A percentile compares a stretch with the other conserved stretches of the same genome.
Evolutionary conservation across 2,113 vertebrate species (phyloP).

Genomic region (Bungarus multicinctus): DNA sequence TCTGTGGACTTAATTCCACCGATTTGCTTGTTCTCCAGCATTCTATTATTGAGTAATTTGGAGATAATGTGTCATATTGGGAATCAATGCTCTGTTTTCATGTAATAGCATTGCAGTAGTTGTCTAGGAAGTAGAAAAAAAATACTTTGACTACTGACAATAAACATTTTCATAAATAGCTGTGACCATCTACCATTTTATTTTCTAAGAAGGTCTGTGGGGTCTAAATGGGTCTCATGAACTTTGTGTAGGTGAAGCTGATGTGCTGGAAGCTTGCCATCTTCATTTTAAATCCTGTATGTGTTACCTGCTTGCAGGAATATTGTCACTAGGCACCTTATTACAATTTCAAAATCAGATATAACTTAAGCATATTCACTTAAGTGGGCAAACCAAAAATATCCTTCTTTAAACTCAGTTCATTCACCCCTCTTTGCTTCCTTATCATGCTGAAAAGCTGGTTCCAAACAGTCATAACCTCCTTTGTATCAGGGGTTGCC

Average conservation of each 20-base stretch:
- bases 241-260: not conserved
- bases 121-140: not conserved
- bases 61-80: not conserved
- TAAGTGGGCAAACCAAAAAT: not conserved
- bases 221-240: not conserved
- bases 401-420: not conserved
- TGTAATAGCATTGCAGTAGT: not conserved
- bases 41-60: constrained; percentile 19
- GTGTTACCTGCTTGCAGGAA: not conserved
- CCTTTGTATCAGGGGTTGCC: too few species aligned
- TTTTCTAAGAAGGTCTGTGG: not conserved
- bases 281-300: not conserved
- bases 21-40: constrained; percentile 3
- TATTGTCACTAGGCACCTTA: not conserved
- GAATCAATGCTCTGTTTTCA: constrained; percentile 7
- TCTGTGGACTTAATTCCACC: not conserved
- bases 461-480: not conserved
- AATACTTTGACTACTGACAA: not conserved
- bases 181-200: not conserved
- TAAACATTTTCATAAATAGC: not conserved
- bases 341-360: not conserved
- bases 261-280: not conserved
- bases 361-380: not conserved
- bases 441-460: not conserved
- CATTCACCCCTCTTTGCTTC: not conserved